phyloP scores from a whole-genome alignment of 2,888 invertebrate species.

The Tholera decimalis region DNA sequence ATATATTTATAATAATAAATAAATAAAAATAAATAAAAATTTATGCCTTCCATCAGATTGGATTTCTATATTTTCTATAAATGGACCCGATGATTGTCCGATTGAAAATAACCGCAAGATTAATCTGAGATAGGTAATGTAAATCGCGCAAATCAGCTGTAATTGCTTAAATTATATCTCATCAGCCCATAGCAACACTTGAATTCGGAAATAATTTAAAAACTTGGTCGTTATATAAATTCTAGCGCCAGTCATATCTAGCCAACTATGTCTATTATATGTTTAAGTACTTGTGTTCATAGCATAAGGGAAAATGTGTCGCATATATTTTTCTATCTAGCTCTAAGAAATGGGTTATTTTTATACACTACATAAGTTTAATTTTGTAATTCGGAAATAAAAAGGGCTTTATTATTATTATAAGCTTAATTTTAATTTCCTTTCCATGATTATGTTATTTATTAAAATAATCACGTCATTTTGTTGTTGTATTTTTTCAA shows the following conservation, averaged over 20 bases:
- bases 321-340: constrained; percentile 63
- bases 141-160: neutral
- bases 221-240: neutral
- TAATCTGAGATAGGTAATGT: neutral
- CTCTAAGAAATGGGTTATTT: constrained; percentile 63
- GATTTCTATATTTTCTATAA: neutral
- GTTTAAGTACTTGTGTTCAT: constrained; percentile 48
- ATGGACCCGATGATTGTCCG: neutral
- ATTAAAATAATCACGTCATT: constrained; percentile 8
- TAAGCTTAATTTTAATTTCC: neutral
- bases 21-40: neutral
- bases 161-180: neutral
- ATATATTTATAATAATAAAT: too few species aligned
- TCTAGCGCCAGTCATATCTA: neutral
- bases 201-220: neutral
- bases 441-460: constrained; percentile 4
- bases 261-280: constrained; percentile 4
- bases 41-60: neutral
- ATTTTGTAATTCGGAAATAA: too few species aligned
- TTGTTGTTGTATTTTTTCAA: constrained; percentile 15
- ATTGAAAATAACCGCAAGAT: neutral
- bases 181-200: neutral
- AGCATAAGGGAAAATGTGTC: constrained; percentile 45
- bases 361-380: constrained; percentile 50
- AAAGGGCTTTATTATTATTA: too few species aligned